phyloP scores from a whole-genome alignment of 2,888 invertebrate genomes.

The Punctoribates punctum region DNA sequence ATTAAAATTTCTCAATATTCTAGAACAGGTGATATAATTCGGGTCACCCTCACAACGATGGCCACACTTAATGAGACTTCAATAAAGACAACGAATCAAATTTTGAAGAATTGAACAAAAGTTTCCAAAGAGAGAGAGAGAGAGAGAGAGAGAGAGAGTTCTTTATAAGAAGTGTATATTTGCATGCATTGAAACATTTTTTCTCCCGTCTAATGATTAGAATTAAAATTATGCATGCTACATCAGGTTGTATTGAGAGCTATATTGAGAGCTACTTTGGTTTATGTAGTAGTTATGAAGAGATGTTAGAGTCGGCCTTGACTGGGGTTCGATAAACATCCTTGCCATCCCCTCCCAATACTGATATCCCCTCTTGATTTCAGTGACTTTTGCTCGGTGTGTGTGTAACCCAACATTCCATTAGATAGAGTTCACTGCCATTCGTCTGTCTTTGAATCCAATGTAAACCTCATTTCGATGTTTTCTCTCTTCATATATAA shows the following conservation, averaged over 20 bases:
- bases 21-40: too few relatives aligned
- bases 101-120: not conserved
- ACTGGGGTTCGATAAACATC: constrained; percentile 33
- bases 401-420: constrained; percentile 19
- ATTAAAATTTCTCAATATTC: too few relatives aligned
- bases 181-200: constrained; percentile 2
- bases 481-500: constrained; percentile 5
- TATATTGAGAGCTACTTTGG: too few relatives aligned
- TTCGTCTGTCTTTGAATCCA: not conserved
- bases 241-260: too few relatives aligned
- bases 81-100: not conserved
- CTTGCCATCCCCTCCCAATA: constrained; percentile 23
- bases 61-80: not conserved
- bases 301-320: constrained; percentile 10
- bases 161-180: not conserved
- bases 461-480: not conserved
- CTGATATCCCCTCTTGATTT: constrained; percentile 27
- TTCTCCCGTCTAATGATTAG: constrained; percentile 11
- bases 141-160: too few relatives aligned
- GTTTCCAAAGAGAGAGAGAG: not conserved
- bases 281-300: constrained; percentile 16
- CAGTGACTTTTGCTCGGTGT: constrained; percentile 12
- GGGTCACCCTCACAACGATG: too few relatives aligned
- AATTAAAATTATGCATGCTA: not conserved
- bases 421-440: constrained; percentile 30